Conservation (phyloP, 1,140 invertebrate genomes). For the Ips nitidus region DNA sequence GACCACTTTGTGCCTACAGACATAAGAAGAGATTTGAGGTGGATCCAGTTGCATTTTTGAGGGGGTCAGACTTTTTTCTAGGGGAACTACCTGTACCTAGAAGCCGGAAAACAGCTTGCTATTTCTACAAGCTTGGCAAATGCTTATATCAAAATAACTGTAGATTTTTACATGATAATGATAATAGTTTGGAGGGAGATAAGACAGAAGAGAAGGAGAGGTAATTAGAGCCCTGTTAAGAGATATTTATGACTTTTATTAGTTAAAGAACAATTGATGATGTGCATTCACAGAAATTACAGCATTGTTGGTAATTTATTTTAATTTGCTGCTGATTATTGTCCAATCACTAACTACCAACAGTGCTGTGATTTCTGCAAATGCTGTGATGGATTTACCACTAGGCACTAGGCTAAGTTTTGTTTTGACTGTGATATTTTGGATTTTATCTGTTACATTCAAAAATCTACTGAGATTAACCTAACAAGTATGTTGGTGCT, state of each 20-base stretch:
- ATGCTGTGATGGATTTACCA: too few species aligned
- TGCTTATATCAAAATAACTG: conserved; percentile 39
- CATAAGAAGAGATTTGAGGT: conserved; percentile 33
- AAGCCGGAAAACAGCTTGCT: conserved; percentile 34
- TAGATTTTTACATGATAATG: conserved; percentile 41
- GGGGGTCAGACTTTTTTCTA: conserved; percentile 31
- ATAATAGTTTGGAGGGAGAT: conserved; percentile 14
- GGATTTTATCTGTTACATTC: too few species aligned
- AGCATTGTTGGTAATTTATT: not conserved
- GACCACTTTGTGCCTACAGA: conserved; percentile 20
- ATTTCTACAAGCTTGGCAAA: conserved; percentile 34
- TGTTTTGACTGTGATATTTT: too few species aligned
- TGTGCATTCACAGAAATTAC: not conserved
- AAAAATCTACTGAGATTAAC: too few species aligned
- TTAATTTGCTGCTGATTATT: not conserved
- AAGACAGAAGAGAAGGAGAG: not conserved
- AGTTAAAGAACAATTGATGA: not conserved
- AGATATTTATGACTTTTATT: not conserved
- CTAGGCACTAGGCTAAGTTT: too few species aligned
- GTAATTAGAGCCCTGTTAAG: not conserved
- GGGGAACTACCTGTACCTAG: conserved; percentile 12
- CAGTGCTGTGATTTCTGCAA: not conserved
- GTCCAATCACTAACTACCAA: not conserved
- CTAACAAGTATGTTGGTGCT: too few species aligned
- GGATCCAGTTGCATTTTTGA: conserved; percentile 24